Evolutionary conservation across 2,888 invertebrate genomes (phyloP).

Genomic region (Julus scanicus): DNA sequence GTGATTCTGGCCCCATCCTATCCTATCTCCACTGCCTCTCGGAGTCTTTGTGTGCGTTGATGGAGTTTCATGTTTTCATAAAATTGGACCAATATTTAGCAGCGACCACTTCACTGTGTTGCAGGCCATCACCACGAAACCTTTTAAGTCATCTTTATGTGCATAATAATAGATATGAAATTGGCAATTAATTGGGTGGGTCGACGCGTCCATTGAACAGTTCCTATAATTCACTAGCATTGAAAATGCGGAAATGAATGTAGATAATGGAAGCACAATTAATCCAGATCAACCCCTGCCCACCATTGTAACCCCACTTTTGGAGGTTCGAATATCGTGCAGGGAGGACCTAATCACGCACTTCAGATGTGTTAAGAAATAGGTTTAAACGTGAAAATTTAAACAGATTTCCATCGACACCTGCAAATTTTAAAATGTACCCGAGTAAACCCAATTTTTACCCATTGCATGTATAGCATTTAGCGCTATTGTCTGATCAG

Average conservation of each 20-base stretch:
- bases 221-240: conserved; percentile 34
- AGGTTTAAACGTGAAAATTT: not conserved
- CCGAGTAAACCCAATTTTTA: no score
- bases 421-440: not conserved
- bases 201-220: conserved; percentile 44
- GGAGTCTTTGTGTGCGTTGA: not conserved
- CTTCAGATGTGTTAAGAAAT: not conserved
- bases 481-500: not conserved
- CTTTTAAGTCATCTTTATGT: conserved; percentile 48
- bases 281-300: conserved; percentile 22
- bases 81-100: conserved; percentile 36
- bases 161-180: conserved; percentile 49
- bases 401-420: not conserved
- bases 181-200: conserved; percentile 46
- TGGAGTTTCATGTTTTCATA: conserved; percentile 48
- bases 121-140: conserved; percentile 50
- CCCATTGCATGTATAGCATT: not conserved
- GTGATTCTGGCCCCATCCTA: conserved; percentile 49
- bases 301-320: not conserved
- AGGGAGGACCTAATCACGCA: not conserved
- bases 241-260: conserved; percentile 20
- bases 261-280: conserved; percentile 35
- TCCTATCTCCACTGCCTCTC: conserved; percentile 22
- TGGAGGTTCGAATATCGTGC: not conserved
- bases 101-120: not conserved